Base-by-base conservation (phyloP, 2,888 invertebrate species). In the Hirtodrosophila alboralis region DNA sequence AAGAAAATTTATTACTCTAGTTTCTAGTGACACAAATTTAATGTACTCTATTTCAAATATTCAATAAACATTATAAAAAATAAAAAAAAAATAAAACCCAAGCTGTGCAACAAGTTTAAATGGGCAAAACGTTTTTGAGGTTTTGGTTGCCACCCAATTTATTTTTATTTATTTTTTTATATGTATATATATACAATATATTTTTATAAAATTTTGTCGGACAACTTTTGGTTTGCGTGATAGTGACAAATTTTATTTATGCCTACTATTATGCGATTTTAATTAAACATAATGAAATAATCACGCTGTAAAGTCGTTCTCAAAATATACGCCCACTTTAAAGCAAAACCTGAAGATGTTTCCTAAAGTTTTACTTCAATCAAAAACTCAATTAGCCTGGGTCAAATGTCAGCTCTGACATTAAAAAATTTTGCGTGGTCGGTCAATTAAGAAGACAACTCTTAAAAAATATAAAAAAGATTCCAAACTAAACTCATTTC, bases 41-140 rank as follows among this genome's bases (percentile, higher is more conserved):
- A n/a, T n/a, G n/a, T n/a, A n/a, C n/a, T n/a, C n/a, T n/a, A n/a
- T n/a, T n/a, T n/a, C n/a, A n/a, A n/a, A n/a, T n/a, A n/a, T n/a
- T n/a, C n/a, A n/a, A n/a, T n/a, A n/a, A n/a, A n/a, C n/a, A n/a
- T n/a, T n/a, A n/a, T n/a, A n/a, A n/a, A n/a, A n/a, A n/a, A 36
- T 9, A 31, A 48, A 33, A 37, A 16, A 13, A 37, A 41, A 43
- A 26, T 14, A 27, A 54, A 21, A 54, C 28, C 30, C 58, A 66
- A 76, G 59, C 84, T 41, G 61, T 38, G 75, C 85, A 67, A 85
- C 79, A 80, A 75, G 72, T 75, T 81, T 79, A 62, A 84, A 63
- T 84, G 66, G 66, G 71, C 66, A 59, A 72, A 80, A 69, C 65
- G 72, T 59, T 73, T 54, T 57, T 45, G 37, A 37, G 38, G 45